A percentile compares a stretch with the other conserved stretches of the same genome.
These are phyloP conservation scores for Conus betulinus DNA, from an alignment of 1,140 invertebrate species.

Conservation along the genomic window DNA sequence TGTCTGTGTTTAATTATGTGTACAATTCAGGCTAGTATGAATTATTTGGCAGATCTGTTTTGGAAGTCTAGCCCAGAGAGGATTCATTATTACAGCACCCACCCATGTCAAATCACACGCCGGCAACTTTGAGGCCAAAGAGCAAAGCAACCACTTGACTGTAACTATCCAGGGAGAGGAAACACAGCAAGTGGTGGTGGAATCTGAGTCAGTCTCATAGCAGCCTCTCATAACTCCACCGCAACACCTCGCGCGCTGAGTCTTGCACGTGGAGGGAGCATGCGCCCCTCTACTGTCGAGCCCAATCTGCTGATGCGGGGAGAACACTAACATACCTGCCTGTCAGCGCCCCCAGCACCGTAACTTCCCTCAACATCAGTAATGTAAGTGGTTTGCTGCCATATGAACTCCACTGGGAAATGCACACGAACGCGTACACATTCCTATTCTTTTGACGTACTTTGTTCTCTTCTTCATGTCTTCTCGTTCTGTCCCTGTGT, in stretches of 20 bases:
- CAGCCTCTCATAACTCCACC: background rate
- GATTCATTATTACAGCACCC: background rate
- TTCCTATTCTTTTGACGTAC: too few relatives aligned
- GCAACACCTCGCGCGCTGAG: background rate
- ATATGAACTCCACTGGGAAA: too few relatives aligned
- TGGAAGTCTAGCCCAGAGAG: too few relatives aligned
- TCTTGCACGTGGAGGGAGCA: background rate
- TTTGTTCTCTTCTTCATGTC: too few relatives aligned
- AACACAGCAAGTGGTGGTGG: background rate
- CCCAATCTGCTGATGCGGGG: background rate
- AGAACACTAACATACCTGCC: constrained; percentile 3
- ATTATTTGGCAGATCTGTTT: too few relatives aligned
- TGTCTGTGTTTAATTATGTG: too few relatives aligned
- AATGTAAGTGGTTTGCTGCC: too few relatives aligned
- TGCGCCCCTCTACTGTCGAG: background rate
- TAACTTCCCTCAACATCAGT: too few relatives aligned
- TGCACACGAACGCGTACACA: too few relatives aligned
- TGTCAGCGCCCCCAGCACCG: too few relatives aligned
- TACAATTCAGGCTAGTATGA: too few relatives aligned
- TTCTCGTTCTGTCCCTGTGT: too few relatives aligned
- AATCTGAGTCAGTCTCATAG: background rate
- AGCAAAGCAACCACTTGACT: background rate
- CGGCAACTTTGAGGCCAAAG: background rate
- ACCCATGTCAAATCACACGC: background rate
- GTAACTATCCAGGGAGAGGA: background rate